Conservation (phyloP, 2,797 vertebrate genomes). For the Acipenser oxyrinchus region DNA sequence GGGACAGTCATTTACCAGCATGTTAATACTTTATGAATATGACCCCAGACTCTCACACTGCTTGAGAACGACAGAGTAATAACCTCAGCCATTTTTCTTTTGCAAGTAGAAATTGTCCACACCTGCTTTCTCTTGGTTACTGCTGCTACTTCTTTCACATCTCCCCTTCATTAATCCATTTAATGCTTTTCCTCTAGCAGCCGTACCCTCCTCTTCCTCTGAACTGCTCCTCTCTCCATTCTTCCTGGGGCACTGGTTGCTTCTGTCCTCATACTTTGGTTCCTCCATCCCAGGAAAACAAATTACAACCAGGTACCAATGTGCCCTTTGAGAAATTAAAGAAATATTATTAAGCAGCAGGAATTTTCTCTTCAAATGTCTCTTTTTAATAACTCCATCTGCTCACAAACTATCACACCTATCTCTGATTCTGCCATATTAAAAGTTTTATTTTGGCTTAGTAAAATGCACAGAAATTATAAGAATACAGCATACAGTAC, state of each 20-base stretch:
- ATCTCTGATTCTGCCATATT: too few relatives aligned
- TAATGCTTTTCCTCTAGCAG: slow-evolving; percentile 16
- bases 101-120: background rate
- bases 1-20: too few relatives aligned
- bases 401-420: too few relatives aligned
- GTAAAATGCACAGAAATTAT: too few relatives aligned
- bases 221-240: background rate
- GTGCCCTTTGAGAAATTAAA: slow-evolving; percentile 58
- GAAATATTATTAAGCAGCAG: too few relatives aligned
- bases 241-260: slow-evolving; percentile 1
- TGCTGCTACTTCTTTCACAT: slow-evolving; percentile 16
- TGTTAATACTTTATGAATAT: background rate
- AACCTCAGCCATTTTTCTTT: background rate
- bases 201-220: slow-evolving; percentile 20
- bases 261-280: slow-evolving; percentile 49
- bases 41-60: background rate
- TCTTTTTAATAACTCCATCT: too few relatives aligned
- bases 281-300: slow-evolving; percentile 85
- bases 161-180: slow-evolving; percentile 15
- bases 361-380: too few relatives aligned
- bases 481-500: too few relatives aligned
- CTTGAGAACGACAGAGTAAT: background rate
- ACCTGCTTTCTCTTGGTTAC: slow-evolving; percentile 30
- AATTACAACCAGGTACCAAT: slow-evolving; percentile 93
- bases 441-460: too few relatives aligned